Conservation (phyloP, 2,113 vertebrate genomes). For the Anguilla japonica region DNA sequence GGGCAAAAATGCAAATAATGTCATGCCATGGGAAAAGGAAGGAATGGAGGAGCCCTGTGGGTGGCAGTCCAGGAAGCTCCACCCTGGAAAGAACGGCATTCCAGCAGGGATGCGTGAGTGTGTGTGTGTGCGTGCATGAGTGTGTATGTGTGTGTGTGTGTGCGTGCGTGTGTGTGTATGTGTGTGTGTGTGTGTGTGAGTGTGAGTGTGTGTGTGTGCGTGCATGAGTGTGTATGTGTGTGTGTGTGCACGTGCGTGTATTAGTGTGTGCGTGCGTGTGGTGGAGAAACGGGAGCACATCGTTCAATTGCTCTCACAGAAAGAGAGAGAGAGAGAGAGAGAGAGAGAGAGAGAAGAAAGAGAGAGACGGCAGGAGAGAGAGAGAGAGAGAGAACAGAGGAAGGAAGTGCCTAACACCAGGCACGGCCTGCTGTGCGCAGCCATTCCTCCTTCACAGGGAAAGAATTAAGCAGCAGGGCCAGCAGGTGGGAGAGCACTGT, state of each 20-base stretch:
- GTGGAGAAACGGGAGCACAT: not conserved
- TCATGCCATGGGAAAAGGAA: not conserved
- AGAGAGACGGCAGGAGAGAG: too few species aligned
- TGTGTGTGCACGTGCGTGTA: too few species aligned
- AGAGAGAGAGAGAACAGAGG: constrained; percentile 11
- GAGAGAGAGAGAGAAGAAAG: too few species aligned
- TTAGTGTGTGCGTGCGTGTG: too few species aligned
- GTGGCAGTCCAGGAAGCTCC: constrained; percentile 2
- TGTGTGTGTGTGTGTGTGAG: too few species aligned
- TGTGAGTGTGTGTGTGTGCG: too few species aligned
- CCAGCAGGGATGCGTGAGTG: constrained; percentile 1
- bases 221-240: too few species aligned
- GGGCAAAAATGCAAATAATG: not conserved
- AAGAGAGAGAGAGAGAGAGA: not conserved
- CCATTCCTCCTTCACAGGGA: not conserved
- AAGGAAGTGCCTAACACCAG: constrained; percentile 44
- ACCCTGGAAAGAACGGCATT: constrained; percentile 19
- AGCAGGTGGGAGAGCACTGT: not conserved
- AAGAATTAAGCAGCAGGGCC: not conserved
- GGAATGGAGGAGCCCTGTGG: not conserved
- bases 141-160: too few species aligned
- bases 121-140: too few species aligned
- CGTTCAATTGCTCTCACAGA: not conserved
- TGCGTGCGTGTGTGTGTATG: too few species aligned
- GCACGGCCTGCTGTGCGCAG: not conserved